Evolutionary conservation across 2,797 vertebrate genomes (phyloP).

Genomic region (Propithecus deckenii): DNA sequence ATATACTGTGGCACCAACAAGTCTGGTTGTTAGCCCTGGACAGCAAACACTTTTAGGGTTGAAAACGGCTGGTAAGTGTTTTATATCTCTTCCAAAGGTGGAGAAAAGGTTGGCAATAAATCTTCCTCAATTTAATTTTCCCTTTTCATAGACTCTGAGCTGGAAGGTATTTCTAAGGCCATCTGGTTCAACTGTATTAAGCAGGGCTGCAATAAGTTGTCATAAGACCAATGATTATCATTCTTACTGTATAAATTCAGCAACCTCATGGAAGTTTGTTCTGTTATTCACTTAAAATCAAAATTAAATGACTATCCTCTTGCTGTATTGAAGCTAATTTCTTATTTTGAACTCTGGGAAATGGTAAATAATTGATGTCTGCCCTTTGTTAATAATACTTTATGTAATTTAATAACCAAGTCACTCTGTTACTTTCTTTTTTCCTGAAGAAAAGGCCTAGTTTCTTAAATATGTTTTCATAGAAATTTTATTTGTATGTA

Average conservation of each 20-base stretch:
- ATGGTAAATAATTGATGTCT: slow-evolving; percentile 11
- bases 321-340: slow-evolving; percentile 1
- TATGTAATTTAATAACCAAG: slow-evolving; percentile 23
- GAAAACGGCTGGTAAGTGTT: slow-evolving; percentile 76
- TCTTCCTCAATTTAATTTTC: slow-evolving; percentile 51
- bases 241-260: slow-evolving; percentile 25
- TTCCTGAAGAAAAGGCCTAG: neutral
- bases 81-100: slow-evolving; percentile 24
- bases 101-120: slow-evolving; percentile 8
- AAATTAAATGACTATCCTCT: slow-evolving; percentile 19
- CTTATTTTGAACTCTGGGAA: slow-evolving; percentile 44
- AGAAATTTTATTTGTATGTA: neutral
- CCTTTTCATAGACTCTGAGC: slow-evolving; percentile 37
- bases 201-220: slow-evolving; percentile 12
- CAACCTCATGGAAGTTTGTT: slow-evolving; percentile 5
- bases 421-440: neutral
- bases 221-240: neutral
- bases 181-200: slow-evolving; percentile 45
- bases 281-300: slow-evolving; percentile 28
- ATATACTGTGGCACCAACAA: slow-evolving; percentile 92
- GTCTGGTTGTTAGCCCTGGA: slow-evolving; percentile 88
- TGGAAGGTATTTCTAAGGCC: neutral
- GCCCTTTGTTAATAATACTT: slow-evolving; percentile 11
- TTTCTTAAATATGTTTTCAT: slow-evolving; percentile 20
- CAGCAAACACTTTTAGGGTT: slow-evolving; percentile 93